Percentiles rank a stretch among this genome's conserved stretches.
phyloP scores from a whole-genome alignment of 2,888 invertebrate species.

The Megaustenia siamemsis region DNA sequence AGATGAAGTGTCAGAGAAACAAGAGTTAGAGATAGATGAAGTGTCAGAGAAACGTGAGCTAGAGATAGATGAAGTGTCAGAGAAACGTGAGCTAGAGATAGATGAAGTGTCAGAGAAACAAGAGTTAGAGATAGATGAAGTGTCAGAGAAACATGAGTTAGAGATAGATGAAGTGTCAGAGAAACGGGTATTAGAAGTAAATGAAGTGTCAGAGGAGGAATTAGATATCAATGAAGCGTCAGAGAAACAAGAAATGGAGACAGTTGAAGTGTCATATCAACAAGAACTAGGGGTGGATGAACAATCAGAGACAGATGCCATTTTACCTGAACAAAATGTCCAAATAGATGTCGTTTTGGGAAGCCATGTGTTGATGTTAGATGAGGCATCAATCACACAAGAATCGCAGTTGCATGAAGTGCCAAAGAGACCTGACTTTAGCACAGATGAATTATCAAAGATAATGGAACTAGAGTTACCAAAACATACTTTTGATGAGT shows the following conservation, averaged over 20 bases:
- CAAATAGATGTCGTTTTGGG: too few relatives aligned
- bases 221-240: neutral
- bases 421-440: neutral
- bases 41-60: neutral
- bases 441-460: neutral
- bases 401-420: neutral
- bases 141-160: neutral
- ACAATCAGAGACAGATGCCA: neutral
- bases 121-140: neutral
- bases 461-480: too few relatives aligned
- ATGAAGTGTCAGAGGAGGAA: neutral
- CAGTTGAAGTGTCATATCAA: neutral
- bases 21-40: neutral
- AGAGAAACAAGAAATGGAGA: neutral
- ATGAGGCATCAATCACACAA: neutral
- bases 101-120: neutral
- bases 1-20: neutral
- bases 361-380: too few relatives aligned
- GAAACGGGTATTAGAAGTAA: neutral
- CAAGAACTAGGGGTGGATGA: neutral
- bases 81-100: neutral
- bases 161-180: neutral
- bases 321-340: too few relatives aligned
- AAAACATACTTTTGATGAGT: too few relatives aligned
- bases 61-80: neutral